These are phyloP conservation scores for Gephyroberyx darwinii DNA, from an alignment of 2,797 vertebrate species.

Conservation along the genomic window DNA sequence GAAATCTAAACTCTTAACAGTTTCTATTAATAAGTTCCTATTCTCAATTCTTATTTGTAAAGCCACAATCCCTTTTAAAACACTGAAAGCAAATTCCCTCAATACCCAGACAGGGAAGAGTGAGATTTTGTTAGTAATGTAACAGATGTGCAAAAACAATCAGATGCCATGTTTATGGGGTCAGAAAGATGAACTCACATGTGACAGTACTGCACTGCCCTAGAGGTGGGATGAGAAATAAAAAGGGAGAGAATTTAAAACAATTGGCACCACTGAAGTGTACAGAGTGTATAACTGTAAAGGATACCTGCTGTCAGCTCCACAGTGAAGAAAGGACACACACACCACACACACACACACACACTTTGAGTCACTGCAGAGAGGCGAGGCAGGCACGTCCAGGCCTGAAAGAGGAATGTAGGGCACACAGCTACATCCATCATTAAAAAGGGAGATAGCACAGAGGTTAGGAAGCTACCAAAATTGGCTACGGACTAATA, in stretches of 20 bases:
- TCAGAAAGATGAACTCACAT: slow-evolving; percentile 79
- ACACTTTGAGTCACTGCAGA: slow-evolving; percentile 2
- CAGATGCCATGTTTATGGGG: slow-evolving; percentile 26
- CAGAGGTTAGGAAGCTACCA: not conserved
- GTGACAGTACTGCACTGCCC: slow-evolving; percentile 79
- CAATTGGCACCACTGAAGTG: slow-evolving; percentile 28
- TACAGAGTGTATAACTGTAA: slow-evolving; percentile 16
- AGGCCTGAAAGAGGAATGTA: slow-evolving; percentile 74
- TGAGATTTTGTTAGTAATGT: slow-evolving; percentile 41
- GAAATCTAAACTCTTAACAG: too few species aligned
- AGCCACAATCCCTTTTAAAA: not conserved
- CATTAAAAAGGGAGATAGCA: not conserved
- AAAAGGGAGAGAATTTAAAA: slow-evolving; percentile 42
- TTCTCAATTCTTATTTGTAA: not conserved
- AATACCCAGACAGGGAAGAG: slow-evolving; percentile 7
- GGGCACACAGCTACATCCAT: not conserved
- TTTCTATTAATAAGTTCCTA: too few species aligned
- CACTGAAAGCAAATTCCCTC: slow-evolving; percentile 23
- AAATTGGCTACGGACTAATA: not conserved
- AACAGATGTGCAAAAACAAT: slow-evolving; percentile 6
- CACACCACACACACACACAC: not conserved
- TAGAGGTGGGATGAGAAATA: slow-evolving; percentile 58
- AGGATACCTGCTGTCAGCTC: slow-evolving; percentile 24
- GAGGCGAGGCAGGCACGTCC: slow-evolving; percentile 48
- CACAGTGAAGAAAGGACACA: too few species aligned